Percentiles rank a stretch among this genome's conserved stretches.
phyloP scores from a whole-genome alignment of 2,888 invertebrate genomes.

The Heliconius ethilla region DNA sequence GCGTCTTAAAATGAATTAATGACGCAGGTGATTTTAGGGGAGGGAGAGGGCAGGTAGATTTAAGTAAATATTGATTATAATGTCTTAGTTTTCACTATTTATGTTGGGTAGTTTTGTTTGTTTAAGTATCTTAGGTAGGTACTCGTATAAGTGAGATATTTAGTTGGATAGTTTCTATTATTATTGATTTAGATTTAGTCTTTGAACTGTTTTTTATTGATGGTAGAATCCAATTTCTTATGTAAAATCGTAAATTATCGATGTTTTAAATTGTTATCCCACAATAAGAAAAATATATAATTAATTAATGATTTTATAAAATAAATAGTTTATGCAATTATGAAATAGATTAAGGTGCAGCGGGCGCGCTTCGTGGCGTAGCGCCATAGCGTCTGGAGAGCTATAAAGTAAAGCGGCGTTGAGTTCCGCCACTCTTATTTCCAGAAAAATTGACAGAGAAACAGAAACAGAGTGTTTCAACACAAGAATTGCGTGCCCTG shows the following conservation, averaged over 20 bases:
- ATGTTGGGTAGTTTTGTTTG: slow-evolving; percentile 31
- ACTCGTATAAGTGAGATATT: not conserved
- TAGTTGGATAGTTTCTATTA: not conserved
- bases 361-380: too few relatives aligned
- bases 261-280: not conserved
- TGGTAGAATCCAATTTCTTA: not conserved
- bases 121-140: not conserved
- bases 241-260: not conserved
- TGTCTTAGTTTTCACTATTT: slow-evolving; percentile 34
- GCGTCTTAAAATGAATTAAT: slow-evolving; percentile 82
- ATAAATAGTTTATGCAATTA: too few relatives aligned
- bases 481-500: too few relatives aligned
- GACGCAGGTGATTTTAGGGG: slow-evolving; percentile 73
- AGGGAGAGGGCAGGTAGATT: slow-evolving; percentile 45
- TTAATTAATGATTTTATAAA: too few relatives aligned
- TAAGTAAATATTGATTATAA: slow-evolving; percentile 44
- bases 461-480: too few relatives aligned
- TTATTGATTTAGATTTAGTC: not conserved
- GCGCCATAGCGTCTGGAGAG: too few relatives aligned
- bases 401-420: too few relatives aligned
- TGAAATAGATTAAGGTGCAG: too few relatives aligned
- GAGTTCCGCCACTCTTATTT: too few relatives aligned
- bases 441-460: too few relatives aligned
- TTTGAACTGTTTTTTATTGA: too few relatives aligned
- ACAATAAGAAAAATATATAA: too few relatives aligned